A percentile compares a stretch with the other conserved stretches of the same genome.
Evolutionary conservation across 2,113 vertebrate genomes (phyloP).

Genomic region (Sarotherodon lohbergeri): DNA sequence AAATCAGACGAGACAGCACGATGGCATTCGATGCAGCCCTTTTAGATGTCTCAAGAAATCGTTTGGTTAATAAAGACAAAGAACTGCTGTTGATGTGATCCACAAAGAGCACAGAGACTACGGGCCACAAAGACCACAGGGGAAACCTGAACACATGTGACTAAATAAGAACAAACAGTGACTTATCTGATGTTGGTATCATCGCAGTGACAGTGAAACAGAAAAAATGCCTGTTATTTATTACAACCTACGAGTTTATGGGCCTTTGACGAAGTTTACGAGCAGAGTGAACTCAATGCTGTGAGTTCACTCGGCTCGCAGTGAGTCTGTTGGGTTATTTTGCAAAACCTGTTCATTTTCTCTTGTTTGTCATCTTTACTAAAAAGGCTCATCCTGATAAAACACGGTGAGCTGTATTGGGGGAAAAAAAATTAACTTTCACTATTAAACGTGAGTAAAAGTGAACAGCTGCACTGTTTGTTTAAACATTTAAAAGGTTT

Average conservation of each 20-base stretch:
- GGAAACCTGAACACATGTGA: not conserved
- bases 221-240: not conserved
- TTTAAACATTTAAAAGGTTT: not conserved
- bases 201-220: not conserved
- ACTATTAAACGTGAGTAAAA: fast-evolving
- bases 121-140: not conserved
- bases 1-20: not conserved
- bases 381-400: not conserved
- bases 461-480: not conserved
- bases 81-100: not conserved
- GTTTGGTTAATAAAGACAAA: not conserved
- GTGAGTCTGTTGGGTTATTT: not conserved
- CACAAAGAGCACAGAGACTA: not conserved
- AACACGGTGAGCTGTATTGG: not conserved
- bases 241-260: not conserved
- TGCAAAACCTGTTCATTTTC: not conserved
- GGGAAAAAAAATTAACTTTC: fast-evolving
- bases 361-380: not conserved
- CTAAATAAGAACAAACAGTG: not conserved
- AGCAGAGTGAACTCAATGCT: not conserved
- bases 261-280: not conserved
- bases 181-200: not conserved
- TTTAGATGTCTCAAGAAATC: not conserved
- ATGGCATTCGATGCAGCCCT: not conserved
- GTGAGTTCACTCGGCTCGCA: fast-evolving